phyloP scores from a whole-genome alignment of 2,797 vertebrate species.

The Discoglossus pictus region DNA sequence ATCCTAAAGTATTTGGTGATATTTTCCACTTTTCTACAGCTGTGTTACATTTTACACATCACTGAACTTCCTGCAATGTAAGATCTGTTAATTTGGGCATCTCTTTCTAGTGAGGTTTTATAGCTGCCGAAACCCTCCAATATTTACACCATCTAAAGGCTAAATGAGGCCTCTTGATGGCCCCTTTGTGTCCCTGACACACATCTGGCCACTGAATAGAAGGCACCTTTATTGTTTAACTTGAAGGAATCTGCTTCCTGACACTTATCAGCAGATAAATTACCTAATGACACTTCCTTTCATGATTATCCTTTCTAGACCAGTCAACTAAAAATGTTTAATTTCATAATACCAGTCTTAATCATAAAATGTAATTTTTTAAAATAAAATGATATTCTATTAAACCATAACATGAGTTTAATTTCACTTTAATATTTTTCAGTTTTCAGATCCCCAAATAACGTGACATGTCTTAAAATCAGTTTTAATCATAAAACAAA shows the following conservation, averaged over 20 bases:
- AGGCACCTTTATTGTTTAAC: conserved; percentile 65
- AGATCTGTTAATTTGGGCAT: conserved; percentile 76
- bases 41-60: conserved; percentile 84
- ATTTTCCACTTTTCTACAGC: conserved; percentile 71
- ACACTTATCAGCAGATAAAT: conserved; percentile 53
- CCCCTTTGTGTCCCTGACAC: conserved; percentile 63
- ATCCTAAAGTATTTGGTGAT: conserved; percentile 53
- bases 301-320: conserved; percentile 55
- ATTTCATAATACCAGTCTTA: no score
- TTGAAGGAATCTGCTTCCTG: conserved; percentile 63
- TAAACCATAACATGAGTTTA: no score
- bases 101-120: conserved; percentile 60
- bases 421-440: no score
- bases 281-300: conserved; percentile 50
- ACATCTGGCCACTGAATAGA: conserved; percentile 65
- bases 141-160: conserved; percentile 77
- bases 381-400: no score
- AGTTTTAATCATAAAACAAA: no score
- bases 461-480: no score
- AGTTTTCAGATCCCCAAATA: no score
- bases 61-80: conserved; percentile 80
- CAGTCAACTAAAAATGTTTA: conserved; percentile 39
- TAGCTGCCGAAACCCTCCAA: conserved; percentile 69
- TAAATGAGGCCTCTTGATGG: conserved; percentile 73
- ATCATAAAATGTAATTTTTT: no score